phyloP scores from a whole-genome alignment of 2,797 vertebrate species.

The Cyprinodon diabolis region DNA sequence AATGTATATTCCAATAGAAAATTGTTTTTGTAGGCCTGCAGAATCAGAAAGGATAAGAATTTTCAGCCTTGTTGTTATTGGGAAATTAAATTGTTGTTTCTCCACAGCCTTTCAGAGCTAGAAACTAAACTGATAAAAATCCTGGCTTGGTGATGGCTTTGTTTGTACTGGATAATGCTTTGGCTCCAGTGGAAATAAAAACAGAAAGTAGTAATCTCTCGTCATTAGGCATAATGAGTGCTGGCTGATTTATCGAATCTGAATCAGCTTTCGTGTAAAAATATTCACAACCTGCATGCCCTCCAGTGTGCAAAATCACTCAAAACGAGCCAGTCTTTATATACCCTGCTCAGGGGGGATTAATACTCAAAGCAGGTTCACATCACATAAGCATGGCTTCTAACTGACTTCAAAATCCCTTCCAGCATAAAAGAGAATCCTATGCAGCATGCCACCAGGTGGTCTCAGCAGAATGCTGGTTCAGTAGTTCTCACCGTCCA shows the following conservation, averaged over 20 bases:
- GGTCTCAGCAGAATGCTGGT: slow-evolving; percentile 31
- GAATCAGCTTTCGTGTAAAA: slow-evolving; percentile 40
- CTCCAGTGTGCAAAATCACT: slow-evolving; percentile 36
- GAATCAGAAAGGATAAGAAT: too few relatives aligned
- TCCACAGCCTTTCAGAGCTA: not conserved
- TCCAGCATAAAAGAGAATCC: slow-evolving; percentile 69
- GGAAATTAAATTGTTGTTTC: not conserved
- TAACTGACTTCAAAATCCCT: slow-evolving; percentile 69
- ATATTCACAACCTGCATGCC: slow-evolving; percentile 37
- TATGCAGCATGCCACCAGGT: slow-evolving; percentile 42
- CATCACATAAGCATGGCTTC: slow-evolving; percentile 67
- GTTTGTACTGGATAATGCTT: slow-evolving; percentile 1
- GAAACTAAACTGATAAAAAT: not conserved
- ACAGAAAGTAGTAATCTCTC: not conserved
- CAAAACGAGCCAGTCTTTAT: slow-evolving; percentile 33
- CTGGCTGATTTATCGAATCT: slow-evolving; percentile 34
- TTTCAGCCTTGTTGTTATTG: not conserved
- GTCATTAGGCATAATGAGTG: slow-evolving; percentile 17
- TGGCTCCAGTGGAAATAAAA: slow-evolving; percentile 1
- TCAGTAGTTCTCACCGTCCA: slow-evolving; percentile 26
- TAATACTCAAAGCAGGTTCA: slow-evolving; percentile 68
- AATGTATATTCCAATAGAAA: too few relatives aligned
- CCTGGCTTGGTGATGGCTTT: not conserved
- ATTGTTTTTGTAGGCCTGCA: too few relatives aligned
- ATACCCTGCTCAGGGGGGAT: slow-evolving; percentile 48